Evolutionary conservation across 2,797 vertebrate species (phyloP).

Genomic region (Pagetopsis macropterus): DNA sequence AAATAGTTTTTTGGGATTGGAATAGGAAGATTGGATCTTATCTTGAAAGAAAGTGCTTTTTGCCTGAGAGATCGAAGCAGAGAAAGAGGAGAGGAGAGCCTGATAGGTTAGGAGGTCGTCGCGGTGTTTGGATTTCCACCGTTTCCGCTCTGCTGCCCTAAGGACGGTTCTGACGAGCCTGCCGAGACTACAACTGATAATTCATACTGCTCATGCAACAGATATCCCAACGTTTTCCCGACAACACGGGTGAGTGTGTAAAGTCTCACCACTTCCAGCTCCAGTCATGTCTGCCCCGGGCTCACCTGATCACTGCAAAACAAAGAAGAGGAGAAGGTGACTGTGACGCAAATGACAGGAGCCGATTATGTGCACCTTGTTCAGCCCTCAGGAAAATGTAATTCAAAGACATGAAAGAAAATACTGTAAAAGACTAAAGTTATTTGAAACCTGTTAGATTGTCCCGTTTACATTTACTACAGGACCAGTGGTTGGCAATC

Average conservation of each 20-base stretch:
- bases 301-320: slow-evolving; percentile 60
- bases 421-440: neutral
- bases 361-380: too few relatives aligned
- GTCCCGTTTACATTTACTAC: neutral
- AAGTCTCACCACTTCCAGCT: slow-evolving; percentile 74
- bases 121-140: too few relatives aligned
- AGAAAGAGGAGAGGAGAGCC: too few relatives aligned
- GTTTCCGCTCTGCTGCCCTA: too few relatives aligned
- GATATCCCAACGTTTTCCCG: neutral
- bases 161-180: too few relatives aligned
- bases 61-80: too few relatives aligned
- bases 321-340: neutral
- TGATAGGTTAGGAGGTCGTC: too few relatives aligned
- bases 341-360: neutral
- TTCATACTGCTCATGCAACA: neutral
- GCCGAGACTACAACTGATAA: too few relatives aligned
- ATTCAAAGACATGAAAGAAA: neutral
- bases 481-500: neutral
- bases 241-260: neutral
- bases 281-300: slow-evolving; percentile 73
- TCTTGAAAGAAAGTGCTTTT: too few relatives aligned
- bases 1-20: too few relatives aligned
- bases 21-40: too few relatives aligned
- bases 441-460: neutral
- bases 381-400: neutral